A percentile compares a stretch with the other conserved stretches of the same genome.
phyloP scores from a whole-genome alignment of 2,113 vertebrate genomes.

The Heterotilapia buettikoferi region DNA sequence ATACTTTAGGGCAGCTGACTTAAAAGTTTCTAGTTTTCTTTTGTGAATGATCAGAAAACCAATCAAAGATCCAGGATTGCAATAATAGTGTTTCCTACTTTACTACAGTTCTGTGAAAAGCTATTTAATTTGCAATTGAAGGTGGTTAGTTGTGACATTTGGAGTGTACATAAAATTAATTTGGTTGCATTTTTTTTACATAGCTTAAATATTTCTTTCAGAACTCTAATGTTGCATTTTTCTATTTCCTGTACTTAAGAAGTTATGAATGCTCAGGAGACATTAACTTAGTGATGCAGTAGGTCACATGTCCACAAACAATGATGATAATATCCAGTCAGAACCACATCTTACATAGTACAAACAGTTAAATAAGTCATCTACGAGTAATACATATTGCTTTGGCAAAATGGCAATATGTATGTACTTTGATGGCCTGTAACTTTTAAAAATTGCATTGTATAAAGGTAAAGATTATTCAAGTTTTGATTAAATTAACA shows the following conservation, averaged over 20 bases:
- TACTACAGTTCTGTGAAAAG: not conserved
- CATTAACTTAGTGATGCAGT: not conserved
- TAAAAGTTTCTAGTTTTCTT: not conserved
- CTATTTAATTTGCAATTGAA: not conserved
- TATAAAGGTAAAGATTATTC: not conserved
- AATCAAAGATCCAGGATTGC: not conserved
- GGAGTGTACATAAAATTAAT: not conserved
- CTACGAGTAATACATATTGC: not conserved
- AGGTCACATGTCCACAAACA: not conserved
- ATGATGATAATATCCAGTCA: not conserved
- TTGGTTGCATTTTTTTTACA: not conserved
- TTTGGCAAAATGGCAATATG: not conserved
- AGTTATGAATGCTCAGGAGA: not conserved
- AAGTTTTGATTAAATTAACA: not conserved
- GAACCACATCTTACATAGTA: not conserved
- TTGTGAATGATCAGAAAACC: not conserved
- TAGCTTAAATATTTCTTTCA: not conserved
- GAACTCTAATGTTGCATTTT: not conserved
- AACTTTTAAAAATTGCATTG: not conserved
- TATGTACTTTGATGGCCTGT: not conserved
- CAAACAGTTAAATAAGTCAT: not conserved
- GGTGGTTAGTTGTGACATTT: not conserved
- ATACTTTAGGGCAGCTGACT: not conserved
- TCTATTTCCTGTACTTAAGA: not conserved
- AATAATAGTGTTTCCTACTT: not conserved